A percentile compares a stretch with the other conserved stretches of the same genome.
These are phyloP conservation scores for Trichopria drosophilae DNA, from an alignment of 2,888 invertebrate species.

Conservation along the genomic window DNA sequence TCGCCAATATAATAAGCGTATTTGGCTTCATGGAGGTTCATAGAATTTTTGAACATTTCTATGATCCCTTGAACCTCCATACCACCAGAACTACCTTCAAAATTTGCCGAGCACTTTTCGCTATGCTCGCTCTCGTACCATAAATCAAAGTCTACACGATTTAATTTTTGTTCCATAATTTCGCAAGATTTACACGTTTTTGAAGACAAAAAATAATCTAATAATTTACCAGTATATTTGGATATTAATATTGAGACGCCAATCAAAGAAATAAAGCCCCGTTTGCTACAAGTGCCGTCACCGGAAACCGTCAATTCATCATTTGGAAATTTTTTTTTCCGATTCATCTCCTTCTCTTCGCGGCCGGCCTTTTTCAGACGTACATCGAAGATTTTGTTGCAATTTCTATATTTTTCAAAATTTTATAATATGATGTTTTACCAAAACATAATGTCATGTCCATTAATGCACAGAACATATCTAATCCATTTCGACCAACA, in stretches of 20 bases:
- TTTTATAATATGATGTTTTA: slow-evolving; percentile 6
- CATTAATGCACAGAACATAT: slow-evolving; percentile 35
- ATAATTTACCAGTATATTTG: no score
- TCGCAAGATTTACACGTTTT: neutral
- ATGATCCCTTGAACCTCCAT: slow-evolving; percentile 19
- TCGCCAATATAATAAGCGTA: slow-evolving; percentile 24
- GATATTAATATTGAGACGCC: slow-evolving; percentile 24
- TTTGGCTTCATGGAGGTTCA: slow-evolving; percentile 9
- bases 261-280: slow-evolving; percentile 24
- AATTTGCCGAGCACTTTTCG: slow-evolving; percentile 11
- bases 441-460: slow-evolving; percentile 23
- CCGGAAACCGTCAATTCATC: slow-evolving; percentile 7
- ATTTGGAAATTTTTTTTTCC: slow-evolving; percentile 21
- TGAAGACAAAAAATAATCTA: neutral
- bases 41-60: slow-evolving; percentile 14
- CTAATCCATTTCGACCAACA: slow-evolving; percentile 33
- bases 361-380: slow-evolving; percentile 24
- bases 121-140: slow-evolving; percentile 4
- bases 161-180: neutral
- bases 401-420: slow-evolving; percentile 14
- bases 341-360: slow-evolving; percentile 24
- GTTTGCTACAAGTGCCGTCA: slow-evolving; percentile 1
- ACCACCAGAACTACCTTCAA: slow-evolving; percentile 13
- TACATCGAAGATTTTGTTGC: slow-evolving; percentile 19
- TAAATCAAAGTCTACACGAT: neutral